Base-by-base conservation (phyloP, 2,113 vertebrate genomes). In the Tursiops truncatus region DNA sequence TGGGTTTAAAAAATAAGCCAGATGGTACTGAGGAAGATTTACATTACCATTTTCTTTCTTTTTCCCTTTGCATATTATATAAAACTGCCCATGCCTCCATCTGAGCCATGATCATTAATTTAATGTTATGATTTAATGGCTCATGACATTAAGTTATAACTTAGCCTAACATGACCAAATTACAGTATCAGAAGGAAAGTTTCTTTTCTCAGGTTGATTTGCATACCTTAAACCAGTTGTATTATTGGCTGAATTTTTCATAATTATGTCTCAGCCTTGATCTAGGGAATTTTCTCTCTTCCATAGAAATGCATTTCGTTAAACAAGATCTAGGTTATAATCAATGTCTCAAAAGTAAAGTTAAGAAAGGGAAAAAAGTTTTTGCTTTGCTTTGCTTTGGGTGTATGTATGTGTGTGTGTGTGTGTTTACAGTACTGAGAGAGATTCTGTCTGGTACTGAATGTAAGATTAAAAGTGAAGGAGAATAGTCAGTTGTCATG, bases 21-120 rank as follows among this genome's bases (percentile, higher is more conserved):
- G 96, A 93, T 97, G 96, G 93, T 89, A 81, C 89, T 28, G 12
- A 94, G 81, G n/a, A 94, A 97, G 85, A 93, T 94, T 89, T 95
- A 94, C 47, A 89, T 91, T 91, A 77, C 33, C 15, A 31, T 82
- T 88, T 92, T 93, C 93, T 90, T 96, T 97, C 56, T 56, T 68
- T 80, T 77, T 82, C 14, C 38, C 60, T 96, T 96, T 96, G 28
- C 88, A 65, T 92, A 85, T 95, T 95, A 58, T 74, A 91, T 91
- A 96, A 96, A 88, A 76, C 76, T 96, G 21, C 23, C 84, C 88
- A 91, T 94, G 88, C 65, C 60, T 79, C 68, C 87, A 77, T 95
- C 70, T 95, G 86, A 97, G 36, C 76, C 70, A 70, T 92, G 76
- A 91, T 96, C 76, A 82, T 97, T 97, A 91, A 95, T 93, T 96